phyloP scores from a whole-genome alignment of 2,113 vertebrate genomes.

The Rhinolophus sinicus region DNA sequence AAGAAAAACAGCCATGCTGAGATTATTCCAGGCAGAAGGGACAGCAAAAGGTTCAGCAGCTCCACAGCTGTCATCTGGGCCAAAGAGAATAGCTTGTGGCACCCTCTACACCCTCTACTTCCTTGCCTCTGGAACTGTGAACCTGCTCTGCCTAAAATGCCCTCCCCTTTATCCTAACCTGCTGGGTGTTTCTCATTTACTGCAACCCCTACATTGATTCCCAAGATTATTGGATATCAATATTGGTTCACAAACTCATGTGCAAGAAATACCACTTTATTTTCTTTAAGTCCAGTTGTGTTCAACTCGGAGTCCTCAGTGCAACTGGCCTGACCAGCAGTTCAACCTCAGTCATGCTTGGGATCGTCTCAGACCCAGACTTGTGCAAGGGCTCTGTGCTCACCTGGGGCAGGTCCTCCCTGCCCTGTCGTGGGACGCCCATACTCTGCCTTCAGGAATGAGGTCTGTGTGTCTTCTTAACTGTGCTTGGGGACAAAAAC shows the following conservation, averaged over 20 bases:
- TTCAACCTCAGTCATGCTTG: not conserved
- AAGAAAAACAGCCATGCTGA: fast-evolving
- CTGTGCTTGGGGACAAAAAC: not conserved
- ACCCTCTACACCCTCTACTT: fast-evolving
- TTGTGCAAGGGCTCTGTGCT: not conserved
- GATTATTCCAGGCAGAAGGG: not conserved
- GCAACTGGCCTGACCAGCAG: not conserved
- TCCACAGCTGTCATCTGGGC: not conserved
- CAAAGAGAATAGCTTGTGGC: not conserved
- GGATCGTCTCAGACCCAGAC: not conserved
- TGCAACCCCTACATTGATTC: not conserved
- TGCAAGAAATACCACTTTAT: not conserved
- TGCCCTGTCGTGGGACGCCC: not conserved
- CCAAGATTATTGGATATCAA: not conserved
- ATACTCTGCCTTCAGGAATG: not conserved
- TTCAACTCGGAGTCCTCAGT: no score
- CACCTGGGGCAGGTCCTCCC: not conserved
- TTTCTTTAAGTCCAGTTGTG: not conserved
- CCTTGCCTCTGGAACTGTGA: not conserved
- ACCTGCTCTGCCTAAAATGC: not conserved
- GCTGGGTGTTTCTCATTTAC: not conserved
- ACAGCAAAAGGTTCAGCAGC: fast-evolving
- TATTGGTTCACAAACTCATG: not conserved
- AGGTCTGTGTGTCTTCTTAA: not conserved
- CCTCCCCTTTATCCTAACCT: not conserved